Conservation (phyloP, 1,140 invertebrate species). For the Hormaphis cornu region DNA sequence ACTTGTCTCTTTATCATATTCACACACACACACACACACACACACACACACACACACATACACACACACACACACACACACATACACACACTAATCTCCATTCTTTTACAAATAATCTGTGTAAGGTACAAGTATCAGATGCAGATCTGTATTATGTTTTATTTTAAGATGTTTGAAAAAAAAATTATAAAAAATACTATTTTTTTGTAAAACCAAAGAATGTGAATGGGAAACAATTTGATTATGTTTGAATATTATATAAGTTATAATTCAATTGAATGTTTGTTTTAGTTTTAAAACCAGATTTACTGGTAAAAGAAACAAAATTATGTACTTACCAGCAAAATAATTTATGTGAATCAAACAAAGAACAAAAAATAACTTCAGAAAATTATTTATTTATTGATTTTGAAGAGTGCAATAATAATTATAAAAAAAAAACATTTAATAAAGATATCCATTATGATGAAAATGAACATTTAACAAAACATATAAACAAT, state of each 20-base stretch:
- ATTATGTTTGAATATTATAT: neutral
- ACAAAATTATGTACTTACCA: neutral
- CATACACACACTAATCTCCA: too few relatives aligned
- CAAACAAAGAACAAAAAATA: neutral
- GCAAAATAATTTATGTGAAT: neutral
- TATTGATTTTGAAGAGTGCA: neutral
- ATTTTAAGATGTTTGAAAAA: too few relatives aligned
- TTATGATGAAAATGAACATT: neutral
- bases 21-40: too few relatives aligned
- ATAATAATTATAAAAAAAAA: neutral
- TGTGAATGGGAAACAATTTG: neutral
- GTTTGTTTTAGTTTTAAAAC: neutral
- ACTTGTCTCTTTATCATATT: too few relatives aligned
- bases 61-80: too few relatives aligned
- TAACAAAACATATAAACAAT: neutral
- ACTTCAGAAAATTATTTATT: neutral
- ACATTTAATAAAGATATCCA: neutral
- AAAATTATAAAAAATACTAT: too few relatives aligned
- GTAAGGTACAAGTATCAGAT: too few relatives aligned
- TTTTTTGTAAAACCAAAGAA: too few relatives aligned
- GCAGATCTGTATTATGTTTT: too few relatives aligned
- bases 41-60: too few relatives aligned
- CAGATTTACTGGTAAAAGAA: neutral
- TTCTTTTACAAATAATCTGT: too few relatives aligned
- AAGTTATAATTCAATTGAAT: neutral